Conservation (phyloP, 2,888 invertebrate species). For the Poecilobothrus nobilitatus region DNA sequence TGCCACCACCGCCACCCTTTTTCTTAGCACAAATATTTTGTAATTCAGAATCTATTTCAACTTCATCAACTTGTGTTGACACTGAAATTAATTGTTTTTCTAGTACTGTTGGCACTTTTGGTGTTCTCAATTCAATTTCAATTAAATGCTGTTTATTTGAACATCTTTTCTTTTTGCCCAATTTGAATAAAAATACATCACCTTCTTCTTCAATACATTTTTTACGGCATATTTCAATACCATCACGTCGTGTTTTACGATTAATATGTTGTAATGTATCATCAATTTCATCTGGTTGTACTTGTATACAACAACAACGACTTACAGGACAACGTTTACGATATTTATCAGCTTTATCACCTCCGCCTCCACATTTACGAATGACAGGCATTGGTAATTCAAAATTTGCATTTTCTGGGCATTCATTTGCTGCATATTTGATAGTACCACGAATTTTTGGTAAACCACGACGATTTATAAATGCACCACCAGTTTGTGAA, state of each 20-base stretch:
- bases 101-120: constrained; percentile 53
- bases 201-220: constrained; percentile 54
- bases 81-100: constrained; percentile 56
- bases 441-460: constrained; percentile 36
- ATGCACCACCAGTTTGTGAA: background rate
- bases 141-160: constrained; percentile 58
- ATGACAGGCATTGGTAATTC: constrained; percentile 13
- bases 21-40: background rate
- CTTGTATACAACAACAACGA: constrained; percentile 38
- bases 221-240: constrained; percentile 42
- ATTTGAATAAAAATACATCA: constrained; percentile 62
- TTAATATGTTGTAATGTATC: constrained; percentile 37
- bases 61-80: constrained; percentile 59
- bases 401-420: constrained; percentile 24
- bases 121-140: constrained; percentile 65
- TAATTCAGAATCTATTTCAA: constrained; percentile 29
- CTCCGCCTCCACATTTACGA: constrained; percentile 26
- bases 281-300: constrained; percentile 34
- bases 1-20: background rate
- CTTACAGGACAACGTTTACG: constrained; percentile 20
- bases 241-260: constrained; percentile 34
- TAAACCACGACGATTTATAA: constrained; percentile 20
- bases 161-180: constrained; percentile 66
- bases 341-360: constrained; percentile 32
- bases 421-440: constrained; percentile 39